These are phyloP conservation scores for Byasa hedistus DNA, from an alignment of 2,888 invertebrate species.

Conservation along the genomic window DNA sequence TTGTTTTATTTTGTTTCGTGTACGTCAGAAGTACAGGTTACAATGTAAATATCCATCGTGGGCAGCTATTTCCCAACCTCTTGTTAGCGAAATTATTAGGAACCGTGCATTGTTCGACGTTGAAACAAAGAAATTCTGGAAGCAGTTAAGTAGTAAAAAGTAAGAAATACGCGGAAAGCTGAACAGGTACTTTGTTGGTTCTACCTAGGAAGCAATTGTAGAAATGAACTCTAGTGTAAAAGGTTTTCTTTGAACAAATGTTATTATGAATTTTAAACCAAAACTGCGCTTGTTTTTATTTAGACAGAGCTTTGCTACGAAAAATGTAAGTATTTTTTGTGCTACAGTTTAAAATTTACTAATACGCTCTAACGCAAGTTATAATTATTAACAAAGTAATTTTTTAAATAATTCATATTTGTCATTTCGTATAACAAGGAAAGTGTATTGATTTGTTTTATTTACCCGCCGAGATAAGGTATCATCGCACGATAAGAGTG, in stretches of 20 bases:
- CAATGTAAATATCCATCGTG: conserved; percentile 54
- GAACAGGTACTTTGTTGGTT: conserved; percentile 47
- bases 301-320: not conserved
- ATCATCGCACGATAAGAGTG: conserved; percentile 53
- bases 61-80: conserved; percentile 50
- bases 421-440: conserved; percentile 4
- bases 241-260: conserved; percentile 34
- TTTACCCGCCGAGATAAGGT: conserved; percentile 36
- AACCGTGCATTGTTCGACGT: conserved; percentile 61
- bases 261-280: not conserved
- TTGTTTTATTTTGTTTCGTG: conserved; percentile 48
- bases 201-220: conserved; percentile 40
- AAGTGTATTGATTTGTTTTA: conserved; percentile 22
- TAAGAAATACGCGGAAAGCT: conserved; percentile 50
- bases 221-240: conserved; percentile 36
- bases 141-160: conserved; percentile 58
- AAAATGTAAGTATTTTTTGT: not conserved
- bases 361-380: not conserved
- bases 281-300: not conserved
- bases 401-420: not conserved
- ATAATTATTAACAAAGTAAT: too few relatives aligned
- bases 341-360: too few relatives aligned
- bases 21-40: conserved; percentile 44
- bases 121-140: conserved; percentile 61
- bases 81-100: conserved; percentile 68